Conservation (phyloP, 1,140 invertebrate genomes). For the Halyomorpha halys region DNA sequence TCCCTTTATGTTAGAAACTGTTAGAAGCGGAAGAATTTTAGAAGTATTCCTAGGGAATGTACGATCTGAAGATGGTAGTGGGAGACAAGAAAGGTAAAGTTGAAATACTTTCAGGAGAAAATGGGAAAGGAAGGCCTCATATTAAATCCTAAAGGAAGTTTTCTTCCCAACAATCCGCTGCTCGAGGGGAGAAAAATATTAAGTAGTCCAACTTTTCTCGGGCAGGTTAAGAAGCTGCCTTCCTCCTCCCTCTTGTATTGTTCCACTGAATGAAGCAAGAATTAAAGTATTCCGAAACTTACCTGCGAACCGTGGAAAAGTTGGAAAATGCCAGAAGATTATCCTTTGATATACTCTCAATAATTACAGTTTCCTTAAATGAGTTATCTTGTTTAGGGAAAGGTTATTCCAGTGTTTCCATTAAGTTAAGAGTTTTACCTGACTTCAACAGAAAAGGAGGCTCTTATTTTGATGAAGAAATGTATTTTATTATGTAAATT, state of each 20-base stretch:
- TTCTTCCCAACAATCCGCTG: slow-evolving; percentile 11
- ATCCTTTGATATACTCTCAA: not conserved
- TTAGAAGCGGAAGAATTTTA: not conserved
- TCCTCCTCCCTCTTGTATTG: slow-evolving; percentile 4
- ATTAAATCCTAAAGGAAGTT: slow-evolving; percentile 18
- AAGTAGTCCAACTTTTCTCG: slow-evolving; percentile 12
- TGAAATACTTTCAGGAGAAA: slow-evolving; percentile 12
- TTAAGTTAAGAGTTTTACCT: no score
- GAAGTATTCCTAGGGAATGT: not conserved
- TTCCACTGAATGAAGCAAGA: slow-evolving; percentile 5
- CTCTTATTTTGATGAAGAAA: no score
- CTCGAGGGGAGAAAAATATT: slow-evolving; percentile 15
- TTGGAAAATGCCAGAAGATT: not conserved
- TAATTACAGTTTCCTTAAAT: not conserved
- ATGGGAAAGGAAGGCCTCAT: slow-evolving; percentile 14
- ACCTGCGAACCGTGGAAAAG: not conserved
- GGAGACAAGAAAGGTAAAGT: slow-evolving; percentile 18
- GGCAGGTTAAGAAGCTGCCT: slow-evolving; percentile 7
- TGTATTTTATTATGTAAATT: no score
- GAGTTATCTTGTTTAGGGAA: not conserved
- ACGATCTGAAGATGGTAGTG: not conserved
- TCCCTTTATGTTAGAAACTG: not conserved
- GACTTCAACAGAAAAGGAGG: no score
- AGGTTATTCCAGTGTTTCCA: no score
- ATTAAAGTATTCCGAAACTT: slow-evolving; percentile 17